A percentile compares a stretch with the other conserved stretches of the same genome.
phyloP scores from a whole-genome alignment of 1,140 invertebrate genomes.

The Daktulosphaira vitifoliae region DNA sequence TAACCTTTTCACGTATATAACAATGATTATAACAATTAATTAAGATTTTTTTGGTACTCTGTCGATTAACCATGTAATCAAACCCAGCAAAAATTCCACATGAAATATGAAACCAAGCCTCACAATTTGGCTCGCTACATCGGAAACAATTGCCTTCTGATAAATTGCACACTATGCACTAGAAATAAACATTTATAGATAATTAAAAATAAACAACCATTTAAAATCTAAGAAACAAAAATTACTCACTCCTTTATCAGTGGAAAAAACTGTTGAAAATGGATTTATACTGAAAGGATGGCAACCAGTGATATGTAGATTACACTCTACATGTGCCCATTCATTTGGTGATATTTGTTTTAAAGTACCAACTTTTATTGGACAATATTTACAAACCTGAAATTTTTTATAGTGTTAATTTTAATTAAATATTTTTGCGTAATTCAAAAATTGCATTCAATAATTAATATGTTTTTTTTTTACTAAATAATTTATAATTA shows the following conservation, averaged over 20 bases:
- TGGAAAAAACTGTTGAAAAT: conserved; percentile 14
- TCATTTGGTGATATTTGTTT: not conserved
- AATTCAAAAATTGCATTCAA: too few species aligned
- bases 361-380: not conserved
- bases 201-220: not conserved
- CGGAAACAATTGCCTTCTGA: conserved; percentile 43
- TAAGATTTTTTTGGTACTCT: not conserved
- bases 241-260: not conserved
- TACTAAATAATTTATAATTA: too few species aligned
- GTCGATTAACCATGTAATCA: conserved; percentile 39
- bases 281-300: not conserved
- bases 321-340: conserved; percentile 14
- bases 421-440: too few species aligned
- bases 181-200: not conserved
- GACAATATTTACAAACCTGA: conserved; percentile 16
- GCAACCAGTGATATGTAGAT: not conserved
- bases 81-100: conserved; percentile 47
- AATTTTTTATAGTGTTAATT: too few species aligned
- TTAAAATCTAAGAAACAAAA: too few species aligned
- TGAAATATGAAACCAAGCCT: conserved; percentile 46
- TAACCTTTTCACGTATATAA: not conserved
- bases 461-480: too few species aligned
- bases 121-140: conserved; percentile 45
- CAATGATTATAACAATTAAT: not conserved
- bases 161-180: conserved; percentile 35